Evolutionary conservation across 1,140 invertebrate species (phyloP), one percentile per base, ranked within the genome.

Genomic region (Drosophila kanapiae): DNA sequence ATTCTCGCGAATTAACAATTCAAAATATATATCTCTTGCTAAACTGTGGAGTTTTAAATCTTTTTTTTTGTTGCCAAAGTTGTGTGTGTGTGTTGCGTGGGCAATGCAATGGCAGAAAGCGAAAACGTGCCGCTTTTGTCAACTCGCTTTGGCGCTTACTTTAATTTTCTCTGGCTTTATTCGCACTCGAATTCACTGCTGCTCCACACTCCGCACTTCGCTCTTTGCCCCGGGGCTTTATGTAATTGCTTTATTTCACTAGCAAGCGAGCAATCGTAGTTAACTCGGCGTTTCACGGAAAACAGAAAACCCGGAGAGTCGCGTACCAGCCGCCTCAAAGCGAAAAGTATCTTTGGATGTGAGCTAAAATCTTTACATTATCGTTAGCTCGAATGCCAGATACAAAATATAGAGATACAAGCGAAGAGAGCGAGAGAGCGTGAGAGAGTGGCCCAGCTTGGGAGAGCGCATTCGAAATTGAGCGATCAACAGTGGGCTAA

Each of bases 121-220:
- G 75, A 80, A 90, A 90, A 90, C 85, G 85, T 85, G 85, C 75
- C 75, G 60, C 78, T 85, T 78, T 85, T 88, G 85, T 84, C 85
- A 80, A 83, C 49, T 80, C 63, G 78, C 68, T 57, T 82, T 75
- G 68, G 51, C 65, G 78, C 63, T 75, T 83, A 81, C 80, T 64
- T 80, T 71, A 71, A 74, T 79, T 84, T 84, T 80, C 65, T 48
- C 53, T 59, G 37, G 57, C 47, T 48, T 70, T 54, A 38, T 54
- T 42, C 23, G 42, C 51, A 65, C 63, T 71, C 62, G 37, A 40
- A 53, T 53, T 53, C 71, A 51, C 67, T 71, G n/a, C 11, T 60
- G 8, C 9, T 35, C 31, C 2, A 51, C 29, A 42, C 42, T 38
- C 53, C 14, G 65, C 61, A 54, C 72, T 53, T 59, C 67, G 72